Evolutionary conservation across 2,888 invertebrate species (phyloP).

Genomic region (Cantharis flavilabris): DNA sequence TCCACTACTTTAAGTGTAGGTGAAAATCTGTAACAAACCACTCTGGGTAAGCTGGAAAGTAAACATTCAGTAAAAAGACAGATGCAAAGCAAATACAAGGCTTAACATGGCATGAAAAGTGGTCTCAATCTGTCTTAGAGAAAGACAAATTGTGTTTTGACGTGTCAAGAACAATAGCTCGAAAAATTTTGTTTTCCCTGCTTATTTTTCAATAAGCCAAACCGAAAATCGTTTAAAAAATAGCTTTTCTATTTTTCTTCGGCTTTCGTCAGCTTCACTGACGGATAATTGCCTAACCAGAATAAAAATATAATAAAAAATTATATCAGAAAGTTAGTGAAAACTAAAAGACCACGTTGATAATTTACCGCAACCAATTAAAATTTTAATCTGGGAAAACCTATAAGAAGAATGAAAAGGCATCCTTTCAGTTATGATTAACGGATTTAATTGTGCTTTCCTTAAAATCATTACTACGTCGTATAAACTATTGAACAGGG

Average conservation of each 20-base stretch:
- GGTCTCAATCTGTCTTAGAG: constrained; percentile 14
- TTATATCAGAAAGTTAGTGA: background rate
- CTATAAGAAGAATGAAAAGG: background rate
- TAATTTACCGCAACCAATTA: background rate
- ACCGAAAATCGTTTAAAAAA: background rate
- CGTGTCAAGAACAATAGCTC: constrained; percentile 13
- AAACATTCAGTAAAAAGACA: constrained; percentile 45
- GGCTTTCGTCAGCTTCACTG: background rate
- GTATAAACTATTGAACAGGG: background rate
- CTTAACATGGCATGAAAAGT: constrained; percentile 34
- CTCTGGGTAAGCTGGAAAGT: constrained; percentile 43
- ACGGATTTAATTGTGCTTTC: background rate
- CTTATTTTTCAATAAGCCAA: background rate
- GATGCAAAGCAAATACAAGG: constrained; percentile 45
- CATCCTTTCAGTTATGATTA: background rate
- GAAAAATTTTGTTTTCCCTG: background rate
- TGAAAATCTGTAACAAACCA: constrained; percentile 38
- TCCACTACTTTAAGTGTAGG: constrained; percentile 27
- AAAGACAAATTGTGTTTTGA: constrained; percentile 17
- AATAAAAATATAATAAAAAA: background rate
- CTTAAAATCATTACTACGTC: background rate
- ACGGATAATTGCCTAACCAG: background rate
- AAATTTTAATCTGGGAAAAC: background rate
- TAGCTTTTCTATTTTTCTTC: background rate
- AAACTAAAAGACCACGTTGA: background rate